A percentile compares a stretch with the other conserved stretches of the same genome.
phyloP scores from a whole-genome alignment of 2,888 invertebrate species.

The Nephrotoma flavescens region DNA sequence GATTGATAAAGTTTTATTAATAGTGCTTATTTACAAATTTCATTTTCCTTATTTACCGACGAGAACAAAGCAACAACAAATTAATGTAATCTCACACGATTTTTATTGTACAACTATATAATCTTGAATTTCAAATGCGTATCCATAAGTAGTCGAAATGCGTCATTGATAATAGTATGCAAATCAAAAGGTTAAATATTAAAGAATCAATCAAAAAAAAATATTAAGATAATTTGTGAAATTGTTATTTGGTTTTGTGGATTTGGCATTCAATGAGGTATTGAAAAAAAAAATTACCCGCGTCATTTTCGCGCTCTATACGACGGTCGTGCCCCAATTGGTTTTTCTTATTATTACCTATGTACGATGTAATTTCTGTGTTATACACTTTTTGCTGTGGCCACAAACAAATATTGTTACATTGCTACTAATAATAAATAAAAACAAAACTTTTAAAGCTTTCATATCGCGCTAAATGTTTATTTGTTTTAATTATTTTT shows the following conservation, averaged over 20 bases:
- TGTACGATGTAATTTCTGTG: background rate
- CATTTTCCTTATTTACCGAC: background rate
- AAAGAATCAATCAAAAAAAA: background rate
- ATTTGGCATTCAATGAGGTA: background rate
- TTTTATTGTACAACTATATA: background rate
- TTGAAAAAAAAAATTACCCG: background rate
- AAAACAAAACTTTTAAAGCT: background rate
- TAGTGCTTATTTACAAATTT: too few relatives aligned
- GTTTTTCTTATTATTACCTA: background rate
- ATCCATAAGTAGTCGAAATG: background rate
- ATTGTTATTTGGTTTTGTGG: background rate
- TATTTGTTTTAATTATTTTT: background rate
- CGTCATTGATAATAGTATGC: background rate
- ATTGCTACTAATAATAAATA: background rate
- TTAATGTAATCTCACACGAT: background rate
- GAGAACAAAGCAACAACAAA: background rate
- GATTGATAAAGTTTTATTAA: too few relatives aligned
- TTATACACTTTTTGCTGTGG: background rate
- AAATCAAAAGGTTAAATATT: background rate
- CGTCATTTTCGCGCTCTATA: background rate
- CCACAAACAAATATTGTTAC: background rate
- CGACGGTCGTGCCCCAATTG: background rate
- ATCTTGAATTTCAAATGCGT: background rate
- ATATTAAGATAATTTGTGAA: background rate
- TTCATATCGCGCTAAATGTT: background rate